Evolutionary conservation across 2,888 invertebrate species (phyloP).

Genomic region (Sinopyrophorus schimmeli): DNA sequence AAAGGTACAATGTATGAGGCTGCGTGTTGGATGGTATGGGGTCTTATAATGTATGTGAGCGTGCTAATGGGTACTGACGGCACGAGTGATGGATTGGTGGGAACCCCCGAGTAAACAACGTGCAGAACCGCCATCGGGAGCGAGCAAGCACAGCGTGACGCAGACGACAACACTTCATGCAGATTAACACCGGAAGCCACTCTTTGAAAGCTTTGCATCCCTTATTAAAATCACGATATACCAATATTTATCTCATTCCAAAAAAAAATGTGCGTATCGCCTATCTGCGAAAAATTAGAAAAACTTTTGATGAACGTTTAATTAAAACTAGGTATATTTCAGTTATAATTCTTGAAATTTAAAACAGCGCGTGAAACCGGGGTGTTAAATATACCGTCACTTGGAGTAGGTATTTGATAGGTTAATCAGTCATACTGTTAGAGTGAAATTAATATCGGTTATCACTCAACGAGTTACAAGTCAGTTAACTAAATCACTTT

Average conservation of each 20-base stretch:
- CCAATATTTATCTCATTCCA: conserved; percentile 7
- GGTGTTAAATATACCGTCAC: conserved; percentile 2
- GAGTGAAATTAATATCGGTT: conserved; percentile 43
- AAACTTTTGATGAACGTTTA: neutral
- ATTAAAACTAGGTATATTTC: no score
- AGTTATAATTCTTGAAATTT: no score
- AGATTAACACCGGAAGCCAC: conserved; percentile 50
- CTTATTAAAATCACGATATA: conserved; percentile 32
- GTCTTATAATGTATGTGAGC: conserved; percentile 53
- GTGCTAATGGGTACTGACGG: conserved; percentile 68
- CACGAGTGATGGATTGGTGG: conserved; percentile 63
- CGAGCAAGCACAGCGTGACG: conserved; percentile 44
- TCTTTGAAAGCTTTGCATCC: conserved; percentile 41
- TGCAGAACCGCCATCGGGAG: conserved; percentile 48
- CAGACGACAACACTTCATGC: conserved; percentile 45
- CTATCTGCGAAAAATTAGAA: neutral
- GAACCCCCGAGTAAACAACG: conserved; percentile 51
- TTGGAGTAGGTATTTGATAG: conserved; percentile 37
- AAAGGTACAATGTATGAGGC: conserved; percentile 22
- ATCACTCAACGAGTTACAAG: conserved; percentile 44
- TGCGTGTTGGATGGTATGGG: conserved; percentile 29
- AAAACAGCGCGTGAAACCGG: no score
- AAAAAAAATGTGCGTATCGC: neutral
- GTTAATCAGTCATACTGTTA: conserved; percentile 46
- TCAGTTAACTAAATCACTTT: conserved; percentile 41